These are phyloP conservation scores for Chunga burmeisteri DNA, from an alignment of 2,113 vertebrate genomes.

Conservation along the genomic window DNA sequence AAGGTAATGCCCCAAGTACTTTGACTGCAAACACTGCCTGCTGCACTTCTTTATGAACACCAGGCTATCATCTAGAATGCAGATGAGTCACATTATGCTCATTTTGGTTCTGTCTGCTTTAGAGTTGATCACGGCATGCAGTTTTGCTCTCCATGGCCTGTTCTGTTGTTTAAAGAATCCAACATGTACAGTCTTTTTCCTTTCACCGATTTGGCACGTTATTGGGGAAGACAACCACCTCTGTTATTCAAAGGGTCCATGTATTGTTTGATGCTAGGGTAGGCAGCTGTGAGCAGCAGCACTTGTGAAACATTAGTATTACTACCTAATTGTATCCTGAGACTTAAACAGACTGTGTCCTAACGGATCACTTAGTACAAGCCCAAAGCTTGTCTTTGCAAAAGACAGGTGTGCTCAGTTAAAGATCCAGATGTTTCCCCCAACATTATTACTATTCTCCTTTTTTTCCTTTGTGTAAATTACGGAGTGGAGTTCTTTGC, in stretches of 20 bases:
- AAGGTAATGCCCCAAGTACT: background rate
- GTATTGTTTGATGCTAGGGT: background rate
- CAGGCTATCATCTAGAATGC: background rate
- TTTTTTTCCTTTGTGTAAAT: background rate
- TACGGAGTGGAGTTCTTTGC: background rate
- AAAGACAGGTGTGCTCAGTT: background rate
- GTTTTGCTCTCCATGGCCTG: background rate
- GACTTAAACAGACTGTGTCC: background rate
- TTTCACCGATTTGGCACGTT: background rate
- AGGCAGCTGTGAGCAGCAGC: background rate
- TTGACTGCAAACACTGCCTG: background rate
- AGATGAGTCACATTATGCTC: background rate
- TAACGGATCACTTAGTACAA: background rate
- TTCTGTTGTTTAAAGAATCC: background rate
- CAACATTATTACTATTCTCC: background rate
- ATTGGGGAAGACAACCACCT: background rate
- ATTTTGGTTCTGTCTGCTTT: background rate
- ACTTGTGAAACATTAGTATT: background rate
- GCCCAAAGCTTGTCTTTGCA: background rate
- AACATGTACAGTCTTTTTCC: background rate
- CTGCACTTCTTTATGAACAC: background rate
- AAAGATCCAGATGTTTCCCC: background rate
- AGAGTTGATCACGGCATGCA: background rate
- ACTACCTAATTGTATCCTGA: background rate
- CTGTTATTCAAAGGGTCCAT: background rate